phyloP scores from a whole-genome alignment of 2,888 invertebrate species.

The Prosopocoilus inquinatus region DNA sequence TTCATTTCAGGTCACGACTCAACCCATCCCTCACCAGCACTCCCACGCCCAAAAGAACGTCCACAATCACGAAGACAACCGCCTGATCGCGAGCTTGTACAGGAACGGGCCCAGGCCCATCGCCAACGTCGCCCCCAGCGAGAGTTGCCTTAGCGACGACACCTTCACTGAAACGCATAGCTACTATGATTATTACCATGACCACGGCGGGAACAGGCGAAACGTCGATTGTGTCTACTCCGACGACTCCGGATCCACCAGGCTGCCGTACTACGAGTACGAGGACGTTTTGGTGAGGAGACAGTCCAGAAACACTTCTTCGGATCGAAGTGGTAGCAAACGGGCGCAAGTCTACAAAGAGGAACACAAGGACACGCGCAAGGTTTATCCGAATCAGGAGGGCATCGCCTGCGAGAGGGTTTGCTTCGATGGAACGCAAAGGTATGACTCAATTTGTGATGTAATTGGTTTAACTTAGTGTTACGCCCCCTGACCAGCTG shows the following conservation, averaged over 20 bases:
- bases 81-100: slow-evolving; percentile 7
- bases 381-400: slow-evolving; percentile 25
- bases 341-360: slow-evolving; percentile 21
- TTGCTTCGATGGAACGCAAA: slow-evolving; percentile 17
- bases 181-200: slow-evolving; percentile 41
- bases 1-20: background rate
- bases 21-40: slow-evolving; percentile 28
- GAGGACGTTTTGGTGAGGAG: slow-evolving; percentile 37
- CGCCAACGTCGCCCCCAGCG: slow-evolving; percentile 22
- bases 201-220: slow-evolving; percentile 29
- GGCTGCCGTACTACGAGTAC: slow-evolving; percentile 38
- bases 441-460: slow-evolving; percentile 7
- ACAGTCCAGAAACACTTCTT: slow-evolving; percentile 31
- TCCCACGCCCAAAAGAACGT: slow-evolving; percentile 12
- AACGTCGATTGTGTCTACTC: slow-evolving; percentile 37
- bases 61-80: slow-evolving; percentile 4
- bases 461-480: too few species aligned
- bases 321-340: slow-evolving; percentile 26
- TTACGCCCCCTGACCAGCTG: too few species aligned
- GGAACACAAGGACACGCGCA: slow-evolving; percentile 21
- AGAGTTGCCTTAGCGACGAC: slow-evolving; percentile 42
- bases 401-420: slow-evolving; percentile 13
- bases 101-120: background rate
- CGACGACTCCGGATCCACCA: slow-evolving; percentile 43
- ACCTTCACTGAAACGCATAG: slow-evolving; percentile 41